Evolutionary conservation across 2,888 invertebrate genomes (phyloP).

Genomic region (Leuctra nigra): DNA sequence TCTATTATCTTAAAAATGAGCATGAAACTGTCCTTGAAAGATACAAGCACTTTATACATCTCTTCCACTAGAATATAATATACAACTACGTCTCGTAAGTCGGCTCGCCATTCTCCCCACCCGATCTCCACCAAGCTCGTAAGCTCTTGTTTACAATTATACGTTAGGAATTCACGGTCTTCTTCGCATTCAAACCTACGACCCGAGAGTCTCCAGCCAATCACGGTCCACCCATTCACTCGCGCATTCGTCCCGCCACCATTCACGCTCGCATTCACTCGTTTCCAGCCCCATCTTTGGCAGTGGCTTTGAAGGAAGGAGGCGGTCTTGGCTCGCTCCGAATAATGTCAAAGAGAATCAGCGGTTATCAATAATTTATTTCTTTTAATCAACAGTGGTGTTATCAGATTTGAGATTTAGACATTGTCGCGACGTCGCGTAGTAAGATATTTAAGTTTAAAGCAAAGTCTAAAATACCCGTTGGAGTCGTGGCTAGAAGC

Average conservation of each 20-base stretch:
- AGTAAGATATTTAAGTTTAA: too few relatives aligned
- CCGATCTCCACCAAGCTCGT: neutral
- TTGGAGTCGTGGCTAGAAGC: too few relatives aligned
- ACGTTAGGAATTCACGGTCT: too few relatives aligned
- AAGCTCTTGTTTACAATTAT: neutral
- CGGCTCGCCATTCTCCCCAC: neutral
- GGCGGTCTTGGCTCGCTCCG: neutral
- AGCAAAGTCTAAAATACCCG: too few relatives aligned
- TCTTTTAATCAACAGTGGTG: neutral
- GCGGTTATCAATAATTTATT: neutral
- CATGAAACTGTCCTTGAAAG: too few relatives aligned
- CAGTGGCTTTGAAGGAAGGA: conserved; percentile 22
- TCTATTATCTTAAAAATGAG: too few relatives aligned
- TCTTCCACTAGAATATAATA: too few relatives aligned
- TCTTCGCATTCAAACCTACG: too few relatives aligned
- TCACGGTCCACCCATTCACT: too few relatives aligned
- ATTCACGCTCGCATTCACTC: conserved; percentile 16
- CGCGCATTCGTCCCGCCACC: neutral
- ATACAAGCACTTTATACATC: too few relatives aligned
- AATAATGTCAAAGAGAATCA: conserved; percentile 12
- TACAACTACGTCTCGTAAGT: too few relatives aligned
- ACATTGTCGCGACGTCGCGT: neutral
- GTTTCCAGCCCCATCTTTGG: conserved; percentile 17
- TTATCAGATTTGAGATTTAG: conserved; percentile 1
- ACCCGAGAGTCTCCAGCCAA: too few relatives aligned